Base-by-base conservation (phyloP, 2,113 vertebrate species). In the Azemiops feae region DNA sequence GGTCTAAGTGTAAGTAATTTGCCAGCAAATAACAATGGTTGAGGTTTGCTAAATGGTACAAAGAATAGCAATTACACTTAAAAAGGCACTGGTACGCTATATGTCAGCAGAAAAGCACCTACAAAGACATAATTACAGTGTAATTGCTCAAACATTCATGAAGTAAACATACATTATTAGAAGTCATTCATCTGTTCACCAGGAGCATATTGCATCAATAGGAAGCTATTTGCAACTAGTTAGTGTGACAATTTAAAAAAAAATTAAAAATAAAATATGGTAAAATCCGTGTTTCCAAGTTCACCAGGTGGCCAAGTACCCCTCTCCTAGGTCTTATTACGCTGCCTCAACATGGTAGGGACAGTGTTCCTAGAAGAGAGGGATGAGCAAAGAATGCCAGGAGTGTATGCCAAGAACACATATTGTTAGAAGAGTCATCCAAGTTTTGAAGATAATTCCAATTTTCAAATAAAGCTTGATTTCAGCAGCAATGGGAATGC, bases 101-200 rank as follows among this genome's bases (percentile, higher is more conserved):
- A 97, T 97, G 97, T 98, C 97, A 98, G 97, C 96, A 97, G 97
- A 96, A 98, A 97, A 97, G 95, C 96, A 97, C 97, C 97, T 97
- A 97, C 96, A 97, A 97, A 98, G 97, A 97, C 97, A 97, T 98
- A 98, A 98, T 98, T 98, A 97, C 97, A 97, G 97, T 97, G 97
- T 98, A 98, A 98, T 98, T 98, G 97, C 97, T 94, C 96, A 96
- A 96, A 98, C 97, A 97, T 98, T 98, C 97, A 97, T 97, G 97
- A 98, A 98, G 97, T 98, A 98, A 98, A 98, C 97, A 97, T 97
- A 97, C 97, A 97, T 98, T 98, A 98, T 98, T 98, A 98, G 97
- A 97, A 98, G 94, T 96, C 96, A 97, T 97, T 98, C 94, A 47
- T 97, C 97, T 98, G 94, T 97, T 97, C 97, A 96, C 96, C 95